These are phyloP conservation scores for Anguilla marmorata DNA, from an alignment of 2,797 vertebrate genomes.

Conservation along the genomic window DNA sequence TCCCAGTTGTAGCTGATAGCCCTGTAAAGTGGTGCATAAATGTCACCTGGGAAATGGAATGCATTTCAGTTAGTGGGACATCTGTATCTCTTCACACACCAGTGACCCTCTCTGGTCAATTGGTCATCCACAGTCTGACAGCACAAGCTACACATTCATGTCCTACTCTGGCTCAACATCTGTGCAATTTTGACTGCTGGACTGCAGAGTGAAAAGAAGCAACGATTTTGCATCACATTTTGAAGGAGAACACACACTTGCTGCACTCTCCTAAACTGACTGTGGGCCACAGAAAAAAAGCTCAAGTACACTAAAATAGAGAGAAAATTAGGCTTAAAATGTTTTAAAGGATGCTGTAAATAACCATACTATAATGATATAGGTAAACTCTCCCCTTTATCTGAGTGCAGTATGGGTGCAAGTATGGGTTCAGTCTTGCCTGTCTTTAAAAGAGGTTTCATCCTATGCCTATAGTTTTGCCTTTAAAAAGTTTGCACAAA, in stretches of 20 bases:
- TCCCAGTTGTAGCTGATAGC: background rate
- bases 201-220: background rate
- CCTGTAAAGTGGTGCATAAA: background rate
- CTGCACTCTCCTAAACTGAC: too few relatives aligned
- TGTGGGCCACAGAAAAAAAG: background rate
- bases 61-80: background rate
- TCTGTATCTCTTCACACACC: background rate
- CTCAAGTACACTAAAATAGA: background rate
- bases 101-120: background rate
- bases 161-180: background rate
- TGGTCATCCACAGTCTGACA: background rate
- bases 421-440: background rate
- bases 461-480: too few relatives aligned
- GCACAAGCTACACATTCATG: background rate
- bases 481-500: too few relatives aligned
- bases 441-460: background rate
- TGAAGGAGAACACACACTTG: background rate
- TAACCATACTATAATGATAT: background rate
- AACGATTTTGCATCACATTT: background rate
- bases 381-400: background rate
- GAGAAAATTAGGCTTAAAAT: background rate
- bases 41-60: background rate
- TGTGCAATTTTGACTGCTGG: background rate
- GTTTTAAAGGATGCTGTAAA: background rate
- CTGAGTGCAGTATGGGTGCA: background rate